Conservation (phyloP, 2,888 invertebrate genomes). For the Lasioglossum morio region DNA sequence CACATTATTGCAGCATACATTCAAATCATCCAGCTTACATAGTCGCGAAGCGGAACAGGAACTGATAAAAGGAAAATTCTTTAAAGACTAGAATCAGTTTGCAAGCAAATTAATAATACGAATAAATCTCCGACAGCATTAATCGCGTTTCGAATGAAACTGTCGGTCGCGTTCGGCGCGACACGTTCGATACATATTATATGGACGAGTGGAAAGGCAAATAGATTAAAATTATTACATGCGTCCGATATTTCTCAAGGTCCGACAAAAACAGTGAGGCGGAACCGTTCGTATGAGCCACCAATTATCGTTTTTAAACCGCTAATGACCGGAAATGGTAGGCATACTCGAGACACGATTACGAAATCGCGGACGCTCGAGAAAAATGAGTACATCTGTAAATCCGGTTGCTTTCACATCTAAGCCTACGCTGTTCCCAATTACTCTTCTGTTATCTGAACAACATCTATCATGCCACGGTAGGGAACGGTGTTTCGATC, state of each 20-base stretch:
- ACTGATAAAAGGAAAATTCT: not conserved
- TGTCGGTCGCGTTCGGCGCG: not conserved
- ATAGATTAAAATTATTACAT: not conserved
- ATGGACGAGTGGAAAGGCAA: not conserved
- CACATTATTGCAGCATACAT: not conserved
- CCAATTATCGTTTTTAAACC: slow-evolving; percentile 46
- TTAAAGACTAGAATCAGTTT: not conserved
- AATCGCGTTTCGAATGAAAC: not conserved
- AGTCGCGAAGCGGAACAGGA: not conserved
- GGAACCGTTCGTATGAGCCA: not conserved
- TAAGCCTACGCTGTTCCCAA: slow-evolving; percentile 6
- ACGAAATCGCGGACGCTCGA: slow-evolving; percentile 40
- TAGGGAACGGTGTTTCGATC: not conserved
- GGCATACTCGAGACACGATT: slow-evolving; percentile 28
- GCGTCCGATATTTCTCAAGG: not conserved
- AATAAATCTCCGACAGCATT: not conserved
- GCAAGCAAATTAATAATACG: not conserved
- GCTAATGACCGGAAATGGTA: slow-evolving; percentile 43
- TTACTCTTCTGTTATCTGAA: slow-evolving; percentile 27
- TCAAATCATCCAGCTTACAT: not conserved
- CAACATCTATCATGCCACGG: not conserved
- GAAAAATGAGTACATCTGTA: slow-evolving; percentile 36
- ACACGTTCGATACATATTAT: not conserved
- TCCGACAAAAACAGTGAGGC: slow-evolving; percentile 21
- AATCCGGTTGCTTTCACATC: slow-evolving; percentile 59